phyloP scores from a whole-genome alignment of 1,140 invertebrate species.

The Watersipora subatra region DNA sequence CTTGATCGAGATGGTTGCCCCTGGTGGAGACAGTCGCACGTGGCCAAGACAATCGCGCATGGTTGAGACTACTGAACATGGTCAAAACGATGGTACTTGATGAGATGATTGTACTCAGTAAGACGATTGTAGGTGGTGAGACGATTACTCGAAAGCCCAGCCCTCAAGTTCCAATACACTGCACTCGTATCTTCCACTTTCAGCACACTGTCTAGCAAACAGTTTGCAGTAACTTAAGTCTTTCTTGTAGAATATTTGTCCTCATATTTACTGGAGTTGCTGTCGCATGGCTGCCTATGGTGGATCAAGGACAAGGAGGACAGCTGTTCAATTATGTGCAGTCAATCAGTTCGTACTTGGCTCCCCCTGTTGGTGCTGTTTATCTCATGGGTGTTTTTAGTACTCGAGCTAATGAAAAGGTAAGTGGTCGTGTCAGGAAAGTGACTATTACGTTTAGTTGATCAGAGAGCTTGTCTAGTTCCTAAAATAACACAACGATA shows the following conservation, averaged over 20 bases:
- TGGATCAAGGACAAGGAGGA: constrained; percentile 42
- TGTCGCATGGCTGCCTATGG: constrained; percentile 43
- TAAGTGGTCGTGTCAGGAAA: constrained; percentile 7
- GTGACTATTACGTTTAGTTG: background rate
- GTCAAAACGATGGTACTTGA: too few relatives aligned
- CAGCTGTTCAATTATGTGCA: constrained; percentile 47
- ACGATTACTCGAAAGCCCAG: too few relatives aligned
- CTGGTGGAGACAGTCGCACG: too few relatives aligned
- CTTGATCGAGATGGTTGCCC: too few relatives aligned
- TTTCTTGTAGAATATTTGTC: constrained; percentile 28
- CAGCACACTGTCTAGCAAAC: too few relatives aligned
- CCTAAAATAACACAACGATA: background rate
- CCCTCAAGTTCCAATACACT: too few relatives aligned
- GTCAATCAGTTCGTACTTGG: constrained; percentile 40
- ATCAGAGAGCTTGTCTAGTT: background rate
- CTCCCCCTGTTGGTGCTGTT: constrained; percentile 43
- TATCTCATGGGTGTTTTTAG: constrained; percentile 42
- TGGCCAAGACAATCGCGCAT: too few relatives aligned
- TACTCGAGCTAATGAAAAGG: constrained; percentile 42
- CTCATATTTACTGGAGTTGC: constrained; percentile 38
- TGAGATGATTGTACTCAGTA: too few relatives aligned
- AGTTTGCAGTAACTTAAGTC: too few relatives aligned
- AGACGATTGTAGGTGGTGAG: too few relatives aligned
- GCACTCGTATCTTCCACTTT: too few relatives aligned
- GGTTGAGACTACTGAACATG: too few relatives aligned